A percentile compares a stretch with the other conserved stretches of the same genome.
These are phyloP conservation scores for Melipona quadrifasciata DNA, from an alignment of 1,140 invertebrate genomes.

Conservation along the genomic window DNA sequence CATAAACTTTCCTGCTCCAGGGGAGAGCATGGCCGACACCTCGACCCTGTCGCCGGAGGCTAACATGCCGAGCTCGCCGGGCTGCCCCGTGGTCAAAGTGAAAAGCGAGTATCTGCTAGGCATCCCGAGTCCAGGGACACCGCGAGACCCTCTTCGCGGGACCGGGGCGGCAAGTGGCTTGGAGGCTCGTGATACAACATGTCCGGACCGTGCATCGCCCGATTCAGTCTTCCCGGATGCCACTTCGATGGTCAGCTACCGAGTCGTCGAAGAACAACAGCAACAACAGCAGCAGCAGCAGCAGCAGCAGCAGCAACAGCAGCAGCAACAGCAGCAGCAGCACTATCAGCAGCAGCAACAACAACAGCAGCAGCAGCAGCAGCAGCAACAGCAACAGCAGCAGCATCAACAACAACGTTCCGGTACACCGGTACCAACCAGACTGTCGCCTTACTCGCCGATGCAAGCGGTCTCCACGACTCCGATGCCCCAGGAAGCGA, in stretches of 20 bases:
- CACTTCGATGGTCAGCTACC: slow-evolving; percentile 62
- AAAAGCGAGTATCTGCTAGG: slow-evolving; percentile 80
- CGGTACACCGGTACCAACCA: slow-evolving; percentile 71
- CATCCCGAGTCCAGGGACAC: slow-evolving; percentile 78
- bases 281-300: slow-evolving; percentile 65
- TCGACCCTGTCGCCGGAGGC: slow-evolving; percentile 93
- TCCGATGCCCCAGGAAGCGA: slow-evolving; percentile 75
- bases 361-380: slow-evolving; percentile 71
- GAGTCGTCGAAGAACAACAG: slow-evolving; percentile 74
- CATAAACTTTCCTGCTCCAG: slow-evolving; percentile 84
- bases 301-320: slow-evolving; percentile 75
- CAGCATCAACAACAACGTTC: slow-evolving; percentile 73
- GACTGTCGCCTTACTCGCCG: slow-evolving; percentile 78
- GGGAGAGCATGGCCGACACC: slow-evolving; percentile 94
- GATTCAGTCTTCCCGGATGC: slow-evolving; percentile 79
- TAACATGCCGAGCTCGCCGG: slow-evolving; percentile 88
- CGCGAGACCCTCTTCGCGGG: slow-evolving; percentile 67
- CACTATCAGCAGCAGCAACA: slow-evolving; percentile 65
- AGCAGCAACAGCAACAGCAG: slow-evolving; percentile 54
- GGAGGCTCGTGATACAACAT: slow-evolving; percentile 67
- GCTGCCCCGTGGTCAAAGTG: slow-evolving; percentile 80
- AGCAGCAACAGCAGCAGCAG: slow-evolving; percentile 71
- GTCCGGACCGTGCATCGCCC: slow-evolving; percentile 78
- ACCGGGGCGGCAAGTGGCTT: slow-evolving; percentile 59
- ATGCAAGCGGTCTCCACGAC: slow-evolving; percentile 76